Percentiles rank a stretch among this genome's conserved stretches.
These are phyloP conservation scores for Pygoscelis adeliae DNA, from an alignment of 2,113 vertebrate species.

Conservation along the genomic window DNA sequence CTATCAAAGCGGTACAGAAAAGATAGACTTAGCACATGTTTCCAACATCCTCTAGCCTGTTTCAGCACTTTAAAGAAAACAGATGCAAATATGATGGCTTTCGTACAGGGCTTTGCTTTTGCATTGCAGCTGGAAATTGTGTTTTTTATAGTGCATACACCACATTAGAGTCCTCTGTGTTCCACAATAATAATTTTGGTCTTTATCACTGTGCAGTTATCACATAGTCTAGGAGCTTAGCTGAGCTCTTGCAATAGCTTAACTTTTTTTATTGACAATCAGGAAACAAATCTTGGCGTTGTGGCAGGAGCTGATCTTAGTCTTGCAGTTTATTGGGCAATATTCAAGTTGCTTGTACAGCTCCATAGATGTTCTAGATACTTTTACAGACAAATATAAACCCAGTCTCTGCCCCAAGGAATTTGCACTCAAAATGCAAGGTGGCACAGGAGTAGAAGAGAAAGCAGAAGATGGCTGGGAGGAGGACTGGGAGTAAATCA, in stretches of 20 bases:
- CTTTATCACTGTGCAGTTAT: not conserved
- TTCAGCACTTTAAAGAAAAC: not conserved
- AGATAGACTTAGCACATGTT: not conserved
- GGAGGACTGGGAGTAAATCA: not conserved
- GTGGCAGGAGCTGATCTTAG: not conserved
- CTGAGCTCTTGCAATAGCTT: not conserved
- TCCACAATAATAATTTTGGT: not conserved
- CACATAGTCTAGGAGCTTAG: not conserved
- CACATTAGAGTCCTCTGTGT: not conserved
- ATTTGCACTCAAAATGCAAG: not conserved
- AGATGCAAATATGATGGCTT: not conserved
- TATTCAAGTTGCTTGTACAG: not conserved
- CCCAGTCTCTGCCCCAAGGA: not conserved
- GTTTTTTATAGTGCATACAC: not conserved
- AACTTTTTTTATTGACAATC: conserved; percentile 11
- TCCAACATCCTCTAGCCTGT: not conserved
- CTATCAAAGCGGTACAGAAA: not conserved
- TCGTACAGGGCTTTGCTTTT: not conserved
- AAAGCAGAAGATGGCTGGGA: not conserved
- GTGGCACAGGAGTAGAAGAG: not conserved
- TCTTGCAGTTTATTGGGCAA: conserved; percentile 9
- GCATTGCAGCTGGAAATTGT: not conserved
- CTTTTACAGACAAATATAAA: not conserved
- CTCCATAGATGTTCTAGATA: not conserved
- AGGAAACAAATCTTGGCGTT: not conserved